Conservation (phyloP, 2,797 vertebrate genomes). For the Cossypha heuglini region DNA sequence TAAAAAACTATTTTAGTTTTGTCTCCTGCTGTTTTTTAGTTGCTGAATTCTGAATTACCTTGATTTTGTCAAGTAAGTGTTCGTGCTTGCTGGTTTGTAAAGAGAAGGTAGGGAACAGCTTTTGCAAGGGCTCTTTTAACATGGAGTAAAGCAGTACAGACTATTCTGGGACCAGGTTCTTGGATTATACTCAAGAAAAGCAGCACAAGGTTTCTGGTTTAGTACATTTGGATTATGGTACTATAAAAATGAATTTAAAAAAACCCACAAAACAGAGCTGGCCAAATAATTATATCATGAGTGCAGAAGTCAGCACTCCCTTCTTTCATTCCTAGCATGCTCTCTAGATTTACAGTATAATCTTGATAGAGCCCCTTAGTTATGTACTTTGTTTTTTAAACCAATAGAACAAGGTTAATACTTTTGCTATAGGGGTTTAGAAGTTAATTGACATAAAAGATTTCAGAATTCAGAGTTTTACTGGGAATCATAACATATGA, state of each 20-base stretch:
- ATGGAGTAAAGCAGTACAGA: not conserved
- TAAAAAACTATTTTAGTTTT: not conserved
- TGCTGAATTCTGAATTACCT: not conserved
- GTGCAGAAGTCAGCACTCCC: not conserved
- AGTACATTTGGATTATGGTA: not conserved
- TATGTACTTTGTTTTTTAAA: not conserved
- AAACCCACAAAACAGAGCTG: not conserved
- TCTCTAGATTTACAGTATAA: not conserved
- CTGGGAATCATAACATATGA: not conserved
- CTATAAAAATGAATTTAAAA: not conserved
- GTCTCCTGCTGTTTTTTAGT: not conserved
- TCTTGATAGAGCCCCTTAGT: not conserved
- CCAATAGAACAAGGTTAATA: not conserved
- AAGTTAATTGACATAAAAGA: not conserved
- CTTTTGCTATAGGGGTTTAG: not conserved
- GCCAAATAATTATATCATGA: not conserved
- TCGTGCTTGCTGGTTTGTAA: not conserved
- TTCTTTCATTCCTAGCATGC: not conserved
- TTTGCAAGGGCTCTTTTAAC: not conserved
- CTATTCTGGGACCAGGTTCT: not conserved
- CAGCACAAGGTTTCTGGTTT: conserved; percentile 13
- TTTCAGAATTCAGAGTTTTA: not conserved
- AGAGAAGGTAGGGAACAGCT: not conserved
- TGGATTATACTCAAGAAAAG: conserved; percentile 41
- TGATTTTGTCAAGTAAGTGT: not conserved